Percentiles rank a stretch among this genome's conserved stretches.
Conservation (phyloP, 1,140 invertebrate genomes). For the Caenorhabditis briggsae region DNA sequence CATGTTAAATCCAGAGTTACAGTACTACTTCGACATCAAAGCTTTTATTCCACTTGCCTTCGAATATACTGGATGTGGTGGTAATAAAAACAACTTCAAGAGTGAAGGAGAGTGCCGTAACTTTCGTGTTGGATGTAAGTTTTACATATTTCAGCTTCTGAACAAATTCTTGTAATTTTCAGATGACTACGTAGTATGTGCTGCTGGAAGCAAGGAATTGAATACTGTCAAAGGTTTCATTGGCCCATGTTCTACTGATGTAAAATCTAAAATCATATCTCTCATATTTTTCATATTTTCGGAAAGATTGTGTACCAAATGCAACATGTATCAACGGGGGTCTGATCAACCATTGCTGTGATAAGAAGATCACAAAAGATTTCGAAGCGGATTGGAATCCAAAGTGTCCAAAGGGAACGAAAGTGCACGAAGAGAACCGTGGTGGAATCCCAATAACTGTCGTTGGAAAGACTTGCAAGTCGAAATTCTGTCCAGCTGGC, state of each 20-base stretch:
- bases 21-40: slow-evolving; percentile 26
- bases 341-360: slow-evolving; percentile 17
- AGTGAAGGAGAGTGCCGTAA: slow-evolving; percentile 9
- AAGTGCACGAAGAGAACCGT: neutral
- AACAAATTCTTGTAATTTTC: neutral
- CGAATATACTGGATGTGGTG: slow-evolving; percentile 32
- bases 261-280: neutral
- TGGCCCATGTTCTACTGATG: neutral
- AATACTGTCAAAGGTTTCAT: neutral
- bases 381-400: neutral
- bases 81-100: slow-evolving; percentile 37
- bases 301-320: slow-evolving; percentile 10
- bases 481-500: slow-evolving; percentile 33
- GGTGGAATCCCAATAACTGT: slow-evolving; percentile 27
- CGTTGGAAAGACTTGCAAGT: slow-evolving; percentile 23
- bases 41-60: slow-evolving; percentile 1
- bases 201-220: neutral
- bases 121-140: neutral
- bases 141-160: neutral
- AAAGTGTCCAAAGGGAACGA: slow-evolving; percentile 49
- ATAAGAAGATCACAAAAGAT: slow-evolving; percentile 3
- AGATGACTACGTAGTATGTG: neutral
- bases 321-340: neutral
- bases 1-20: neutral
- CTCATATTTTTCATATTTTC: neutral